phyloP scores from a whole-genome alignment of 2,888 invertebrate genomes.

The Gymnosoma rotundatum region DNA sequence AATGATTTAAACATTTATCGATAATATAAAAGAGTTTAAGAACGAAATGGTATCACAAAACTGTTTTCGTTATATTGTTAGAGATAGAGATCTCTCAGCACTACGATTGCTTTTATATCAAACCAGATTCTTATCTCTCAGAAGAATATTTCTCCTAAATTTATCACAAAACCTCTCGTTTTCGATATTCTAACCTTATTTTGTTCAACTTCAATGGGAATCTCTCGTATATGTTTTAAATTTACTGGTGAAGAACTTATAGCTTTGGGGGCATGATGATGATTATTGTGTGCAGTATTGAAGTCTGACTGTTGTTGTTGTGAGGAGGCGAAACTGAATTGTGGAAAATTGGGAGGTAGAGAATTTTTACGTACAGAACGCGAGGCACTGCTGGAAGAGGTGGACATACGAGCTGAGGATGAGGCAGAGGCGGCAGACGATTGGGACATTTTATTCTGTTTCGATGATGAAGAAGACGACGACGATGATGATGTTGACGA shows the following conservation, averaged over 20 bases:
- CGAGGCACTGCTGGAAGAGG: slow-evolving; percentile 70
- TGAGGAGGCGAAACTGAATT: slow-evolving; percentile 70
- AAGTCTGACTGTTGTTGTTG: slow-evolving; percentile 51
- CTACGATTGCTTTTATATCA: neutral
- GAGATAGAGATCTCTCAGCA: neutral
- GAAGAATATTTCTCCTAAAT: neutral
- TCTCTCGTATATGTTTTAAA: slow-evolving; percentile 79
- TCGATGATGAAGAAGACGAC: slow-evolving; percentile 49
- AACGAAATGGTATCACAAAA: neutral
- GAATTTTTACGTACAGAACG: slow-evolving; percentile 80
- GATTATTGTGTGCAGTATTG: slow-evolving; percentile 54
- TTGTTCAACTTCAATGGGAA: slow-evolving; percentile 82
- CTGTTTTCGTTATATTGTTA: neutral
- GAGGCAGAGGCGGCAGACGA: slow-evolving; percentile 75
- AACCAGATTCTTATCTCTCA: neutral
- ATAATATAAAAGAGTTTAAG: neutral
- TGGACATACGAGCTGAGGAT: slow-evolving; percentile 75
- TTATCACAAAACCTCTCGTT: slow-evolving; percentile 13
- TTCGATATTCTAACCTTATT: slow-evolving; percentile 76
- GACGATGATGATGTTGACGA: slow-evolving; percentile 61
- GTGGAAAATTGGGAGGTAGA: slow-evolving; percentile 77
- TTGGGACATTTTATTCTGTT: slow-evolving; percentile 69
- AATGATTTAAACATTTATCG: neutral
- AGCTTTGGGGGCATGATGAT: slow-evolving; percentile 68
- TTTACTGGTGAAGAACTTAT: slow-evolving; percentile 40